Conservation (phyloP, 2,888 invertebrate species). For the Choreutis nemorana region DNA sequence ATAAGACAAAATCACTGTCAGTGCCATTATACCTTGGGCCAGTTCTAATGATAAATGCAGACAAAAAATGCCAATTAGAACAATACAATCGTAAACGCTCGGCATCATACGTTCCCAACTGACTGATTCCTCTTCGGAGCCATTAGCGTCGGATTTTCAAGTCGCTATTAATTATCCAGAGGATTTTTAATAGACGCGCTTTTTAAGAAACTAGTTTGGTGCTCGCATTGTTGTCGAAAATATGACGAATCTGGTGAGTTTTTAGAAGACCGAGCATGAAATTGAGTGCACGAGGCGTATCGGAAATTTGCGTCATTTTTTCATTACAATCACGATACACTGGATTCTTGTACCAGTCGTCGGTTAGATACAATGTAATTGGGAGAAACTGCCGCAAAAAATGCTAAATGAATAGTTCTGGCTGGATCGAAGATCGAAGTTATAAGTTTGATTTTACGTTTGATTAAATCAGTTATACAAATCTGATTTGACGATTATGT, state of each 20-base stretch:
- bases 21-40: conserved; percentile 22
- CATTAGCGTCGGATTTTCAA: conserved; percentile 30
- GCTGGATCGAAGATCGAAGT: too few species aligned
- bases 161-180: conserved; percentile 26
- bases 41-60: conserved; percentile 24
- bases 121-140: conserved; percentile 23
- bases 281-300: conserved; percentile 65
- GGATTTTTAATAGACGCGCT: conserved; percentile 16
- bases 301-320: conserved; percentile 65
- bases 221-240: conserved; percentile 31
- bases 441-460: too few species aligned
- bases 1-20: conserved; percentile 28
- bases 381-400: conserved; percentile 61
- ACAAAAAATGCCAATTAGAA: conserved; percentile 39
- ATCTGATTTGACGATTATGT: too few species aligned
- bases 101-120: conserved; percentile 15
- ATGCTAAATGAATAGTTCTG: too few species aligned
- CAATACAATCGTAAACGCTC: conserved; percentile 33
- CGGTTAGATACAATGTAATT: conserved; percentile 59
- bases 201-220: conserved; percentile 21
- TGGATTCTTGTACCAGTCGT: conserved; percentile 59
- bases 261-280: conserved; percentile 53
- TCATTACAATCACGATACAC: conserved; percentile 63
- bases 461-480: too few species aligned
- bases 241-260: conserved; percentile 60